Conservation (phyloP, 2,113 vertebrate genomes). For the Phalacrocorax pelagicus region DNA sequence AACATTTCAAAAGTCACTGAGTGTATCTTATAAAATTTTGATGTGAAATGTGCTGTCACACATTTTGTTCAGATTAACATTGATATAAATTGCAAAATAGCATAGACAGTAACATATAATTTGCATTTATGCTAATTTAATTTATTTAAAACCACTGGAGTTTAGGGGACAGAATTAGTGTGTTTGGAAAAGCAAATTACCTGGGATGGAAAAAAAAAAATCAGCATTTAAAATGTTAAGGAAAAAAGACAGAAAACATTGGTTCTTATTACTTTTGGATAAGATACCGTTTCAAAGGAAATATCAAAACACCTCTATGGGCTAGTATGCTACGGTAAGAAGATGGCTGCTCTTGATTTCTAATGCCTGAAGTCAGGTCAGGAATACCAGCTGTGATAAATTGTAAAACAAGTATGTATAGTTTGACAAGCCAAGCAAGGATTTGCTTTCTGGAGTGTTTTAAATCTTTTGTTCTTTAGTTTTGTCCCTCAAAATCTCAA, state of each 20-base stretch:
- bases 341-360: conserved; percentile 46
- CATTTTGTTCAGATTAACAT: neutral
- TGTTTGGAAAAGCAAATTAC: neutral
- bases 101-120: neutral
- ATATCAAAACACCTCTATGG: conserved; percentile 51
- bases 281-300: conserved; percentile 26
- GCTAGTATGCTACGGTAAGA: neutral
- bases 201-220: neutral
- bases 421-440: conserved; percentile 59
- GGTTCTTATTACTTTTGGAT: neutral
- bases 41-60: neutral
- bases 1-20: neutral
- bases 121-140: neutral
- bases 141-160: neutral
- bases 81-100: neutral
- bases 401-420: conserved; percentile 45
- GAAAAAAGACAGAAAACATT: neutral
- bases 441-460: conserved; percentile 51
- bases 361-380: conserved; percentile 68
- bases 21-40: neutral
- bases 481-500: conserved; percentile 48
- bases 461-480: conserved; percentile 62
- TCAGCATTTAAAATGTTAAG: conserved; percentile 32
- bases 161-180: neutral
- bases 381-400: conserved; percentile 69